Conservation (phyloP, 2,888 invertebrate species). For the Marasmarcha lunaedactyla region DNA sequence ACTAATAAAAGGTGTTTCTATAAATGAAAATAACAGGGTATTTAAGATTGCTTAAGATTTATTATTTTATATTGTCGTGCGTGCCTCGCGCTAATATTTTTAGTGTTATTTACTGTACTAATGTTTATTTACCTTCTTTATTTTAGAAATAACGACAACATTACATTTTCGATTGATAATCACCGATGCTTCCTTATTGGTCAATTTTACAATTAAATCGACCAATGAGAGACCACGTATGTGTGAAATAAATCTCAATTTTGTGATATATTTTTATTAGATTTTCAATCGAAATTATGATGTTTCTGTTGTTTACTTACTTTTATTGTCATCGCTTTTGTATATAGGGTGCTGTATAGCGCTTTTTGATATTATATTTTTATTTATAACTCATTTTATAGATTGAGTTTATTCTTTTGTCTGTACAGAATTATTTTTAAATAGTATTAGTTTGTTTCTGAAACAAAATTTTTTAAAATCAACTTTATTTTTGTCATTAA, state of each 20-base stretch:
- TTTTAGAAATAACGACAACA: not conserved
- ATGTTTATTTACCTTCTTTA: not conserved
- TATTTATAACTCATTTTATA: constrained; percentile 24
- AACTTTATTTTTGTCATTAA: too few species aligned
- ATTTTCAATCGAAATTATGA: not conserved
- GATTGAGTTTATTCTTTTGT: constrained; percentile 33
- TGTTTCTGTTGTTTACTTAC: not conserved
- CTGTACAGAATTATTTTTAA: constrained; percentile 23
- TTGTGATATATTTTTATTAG: not conserved
- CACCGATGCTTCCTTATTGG: not conserved
- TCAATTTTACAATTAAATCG: not conserved
- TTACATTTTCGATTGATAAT: not conserved
- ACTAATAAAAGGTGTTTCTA: constrained; percentile 16
- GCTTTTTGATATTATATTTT: constrained; percentile 53
- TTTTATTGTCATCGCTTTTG: constrained; percentile 22
- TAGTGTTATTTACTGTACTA: constrained; percentile 25
- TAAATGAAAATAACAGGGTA: constrained; percentile 68
- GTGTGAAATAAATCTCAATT: not conserved
- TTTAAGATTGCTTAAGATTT: constrained; percentile 67
- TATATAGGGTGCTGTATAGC: constrained; percentile 63
- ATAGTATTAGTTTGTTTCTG: constrained; percentile 16
- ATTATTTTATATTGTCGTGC: constrained; percentile 52
- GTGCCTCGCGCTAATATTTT: constrained; percentile 30
- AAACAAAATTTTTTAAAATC: too few species aligned
- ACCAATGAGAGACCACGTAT: constrained; percentile 1